Percentiles rank a stretch among this genome's conserved stretches.
Conservation (phyloP, 2,888 invertebrate genomes). For the Stenodema calcarata region DNA sequence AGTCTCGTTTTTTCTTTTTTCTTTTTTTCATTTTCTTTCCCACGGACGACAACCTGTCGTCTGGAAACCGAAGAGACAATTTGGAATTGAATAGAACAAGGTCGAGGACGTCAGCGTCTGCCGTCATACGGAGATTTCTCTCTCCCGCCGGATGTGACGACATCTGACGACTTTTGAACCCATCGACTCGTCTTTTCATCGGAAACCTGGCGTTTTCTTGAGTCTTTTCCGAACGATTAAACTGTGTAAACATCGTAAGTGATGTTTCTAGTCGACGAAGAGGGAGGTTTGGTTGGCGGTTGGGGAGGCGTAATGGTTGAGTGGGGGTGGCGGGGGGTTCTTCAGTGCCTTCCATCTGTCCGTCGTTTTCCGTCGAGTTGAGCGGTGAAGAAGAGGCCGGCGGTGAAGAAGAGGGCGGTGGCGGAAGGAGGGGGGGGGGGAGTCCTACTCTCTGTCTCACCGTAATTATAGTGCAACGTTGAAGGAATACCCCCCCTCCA, state of each 20-base stretch:
- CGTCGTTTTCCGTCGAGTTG: not conserved
- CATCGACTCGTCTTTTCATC: not conserved
- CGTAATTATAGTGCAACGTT: slow-evolving; percentile 42
- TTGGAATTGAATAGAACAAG: not conserved
- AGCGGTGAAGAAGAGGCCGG: too few species aligned
- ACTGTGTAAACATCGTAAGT: slow-evolving; percentile 14
- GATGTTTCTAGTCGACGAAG: too few species aligned
- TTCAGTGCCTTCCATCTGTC: slow-evolving; percentile 42
- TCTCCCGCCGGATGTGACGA: not conserved
- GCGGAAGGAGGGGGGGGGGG: too few species aligned
- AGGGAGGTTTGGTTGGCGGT: too few species aligned
- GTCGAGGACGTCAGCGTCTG: not conserved
- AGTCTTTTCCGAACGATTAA: slow-evolving; percentile 14
- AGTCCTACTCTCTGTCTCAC: not conserved
- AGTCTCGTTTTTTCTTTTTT: too few species aligned
- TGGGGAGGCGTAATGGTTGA: not conserved
- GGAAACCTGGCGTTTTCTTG: not conserved
- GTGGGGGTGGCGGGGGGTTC: not conserved
- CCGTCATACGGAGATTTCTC: not conserved
- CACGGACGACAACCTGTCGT: slow-evolving; percentile 12
- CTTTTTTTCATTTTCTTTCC: too few species aligned
- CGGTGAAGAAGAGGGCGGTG: too few species aligned
- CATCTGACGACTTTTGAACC: not conserved
- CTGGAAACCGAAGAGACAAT: not conserved
- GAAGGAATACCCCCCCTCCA: not conserved